phyloP scores from a whole-genome alignment of 2,113 vertebrate species.

The Plecotus auritus region DNA sequence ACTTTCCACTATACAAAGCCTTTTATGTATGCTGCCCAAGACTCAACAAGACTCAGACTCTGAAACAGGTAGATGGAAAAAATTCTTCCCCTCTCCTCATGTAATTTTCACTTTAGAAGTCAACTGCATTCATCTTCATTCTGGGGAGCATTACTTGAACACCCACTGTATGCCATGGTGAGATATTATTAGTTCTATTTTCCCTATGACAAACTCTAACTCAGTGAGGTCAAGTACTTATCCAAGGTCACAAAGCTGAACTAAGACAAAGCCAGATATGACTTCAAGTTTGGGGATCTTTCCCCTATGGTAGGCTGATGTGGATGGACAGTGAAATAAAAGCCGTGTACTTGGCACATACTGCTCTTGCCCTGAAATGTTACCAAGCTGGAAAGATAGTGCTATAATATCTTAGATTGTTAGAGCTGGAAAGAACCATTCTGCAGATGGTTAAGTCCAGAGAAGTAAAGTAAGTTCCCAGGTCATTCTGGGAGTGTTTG shows the following conservation, averaged over 20 bases:
- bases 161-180: background rate
- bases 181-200: constrained; percentile 21
- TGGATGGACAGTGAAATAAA: constrained; percentile 40
- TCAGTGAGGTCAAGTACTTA: constrained; percentile 35
- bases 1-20: background rate
- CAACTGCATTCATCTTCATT: background rate
- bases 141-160: background rate
- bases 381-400: constrained; percentile 32
- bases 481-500: constrained; percentile 16
- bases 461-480: constrained; percentile 20
- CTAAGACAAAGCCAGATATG: constrained; percentile 3
- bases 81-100: background rate
- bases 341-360: constrained; percentile 36
- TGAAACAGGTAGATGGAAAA: background rate
- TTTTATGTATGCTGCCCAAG: background rate
- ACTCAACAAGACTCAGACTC: background rate
- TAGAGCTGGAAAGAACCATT: constrained; percentile 41
- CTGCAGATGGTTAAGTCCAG: background rate
- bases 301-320: background rate
- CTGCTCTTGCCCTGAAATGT: constrained; percentile 26
- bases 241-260: constrained; percentile 18
- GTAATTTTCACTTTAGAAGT: background rate
- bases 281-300: constrained; percentile 46
- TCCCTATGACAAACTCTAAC: background rate
- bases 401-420: constrained; percentile 27